Conservation (phyloP, 2,113 vertebrate species). For the Plotosus lineatus region DNA sequence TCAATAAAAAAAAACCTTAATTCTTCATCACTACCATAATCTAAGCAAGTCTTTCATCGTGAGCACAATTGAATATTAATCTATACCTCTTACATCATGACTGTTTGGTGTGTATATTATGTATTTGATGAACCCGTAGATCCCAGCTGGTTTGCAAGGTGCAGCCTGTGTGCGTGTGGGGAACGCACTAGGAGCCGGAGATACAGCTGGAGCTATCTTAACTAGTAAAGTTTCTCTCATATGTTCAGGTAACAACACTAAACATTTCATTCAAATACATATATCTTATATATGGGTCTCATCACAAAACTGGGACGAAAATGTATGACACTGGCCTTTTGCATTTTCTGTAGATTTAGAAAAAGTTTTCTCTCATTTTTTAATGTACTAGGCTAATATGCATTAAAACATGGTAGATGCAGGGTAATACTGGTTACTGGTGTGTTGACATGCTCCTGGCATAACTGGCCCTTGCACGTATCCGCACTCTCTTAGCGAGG, state of each 20-base stretch:
- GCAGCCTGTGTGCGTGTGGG: slow-evolving; percentile 81
- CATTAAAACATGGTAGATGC: too few relatives aligned
- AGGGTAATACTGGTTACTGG: too few relatives aligned
- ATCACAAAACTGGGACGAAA: too few relatives aligned
- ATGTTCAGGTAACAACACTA: slow-evolving; percentile 71
- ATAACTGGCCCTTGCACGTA: too few relatives aligned
- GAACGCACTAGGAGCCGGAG: slow-evolving; percentile 81
- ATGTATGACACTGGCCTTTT: too few relatives aligned
- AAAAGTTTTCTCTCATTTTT: too few relatives aligned
- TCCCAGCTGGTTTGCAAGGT: slow-evolving; percentile 80
- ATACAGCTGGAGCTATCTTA: slow-evolving; percentile 72
- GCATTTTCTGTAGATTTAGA: too few relatives aligned
- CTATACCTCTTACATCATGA: background rate
- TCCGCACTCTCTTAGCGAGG: too few relatives aligned
- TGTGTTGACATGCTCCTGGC: too few relatives aligned
- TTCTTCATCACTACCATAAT: background rate
- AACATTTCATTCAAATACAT: background rate
- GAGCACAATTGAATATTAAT: background rate
- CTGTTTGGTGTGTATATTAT: background rate
- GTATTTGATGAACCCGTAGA: slow-evolving; percentile 64
- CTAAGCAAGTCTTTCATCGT: background rate
- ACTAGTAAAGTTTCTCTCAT: slow-evolving; percentile 73
- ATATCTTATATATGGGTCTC: too few relatives aligned
- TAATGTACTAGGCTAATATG: too few relatives aligned
- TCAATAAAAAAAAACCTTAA: background rate